Evolutionary conservation across 2,113 vertebrate genomes (phyloP), one percentile per base, ranked within the genome.

Genomic region (Hippocampus zosterae): DNA sequence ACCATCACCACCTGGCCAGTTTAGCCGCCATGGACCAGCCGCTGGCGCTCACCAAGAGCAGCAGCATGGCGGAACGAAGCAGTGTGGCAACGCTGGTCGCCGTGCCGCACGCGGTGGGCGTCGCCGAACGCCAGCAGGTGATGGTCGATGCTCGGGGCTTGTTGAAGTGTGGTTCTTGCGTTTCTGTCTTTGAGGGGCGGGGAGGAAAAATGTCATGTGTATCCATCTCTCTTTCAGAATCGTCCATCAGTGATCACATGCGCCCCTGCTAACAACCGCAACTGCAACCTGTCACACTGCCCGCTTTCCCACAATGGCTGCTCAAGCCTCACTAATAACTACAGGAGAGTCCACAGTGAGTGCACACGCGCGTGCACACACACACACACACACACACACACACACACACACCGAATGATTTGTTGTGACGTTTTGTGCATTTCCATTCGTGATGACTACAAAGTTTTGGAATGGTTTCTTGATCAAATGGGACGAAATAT

Each of bases 211-310:
- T 9, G 6, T 29, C 21, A 70, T 29, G 13, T 25, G n/a, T 59
- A 11, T 9, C 19, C 9, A 18, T 18, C 29, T 55, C 59, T 55
- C 8, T 25, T 63, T 8, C 69, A 98, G 97, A 99, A 99, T 91
- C 97, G 97, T 71, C 97, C 97, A 2, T 99, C 97, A 0, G 97
- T 99, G 75, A 99, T 99, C 89, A 99, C 97, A 2, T 99, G 97
- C 0, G 96, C 95, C 5, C 95, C 96, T 0, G 95, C 96, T 16
- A 97, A 89, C 81, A 95, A 93, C 90, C 94, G 95, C 8, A 99
- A 98, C 93, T 98, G 96, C 86, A 97, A 96, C 91, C 94, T 98
- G 79, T 97, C 96, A 0, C 95, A 98, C 87, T 99, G 96, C 89
- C 95, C 97, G 0, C 85, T 95, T 0, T 94, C 93, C 3, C 96